These are phyloP conservation scores for Tragelaphus strepsiceros DNA, from an alignment of 2,113 vertebrate genomes.

Conservation along the genomic window DNA sequence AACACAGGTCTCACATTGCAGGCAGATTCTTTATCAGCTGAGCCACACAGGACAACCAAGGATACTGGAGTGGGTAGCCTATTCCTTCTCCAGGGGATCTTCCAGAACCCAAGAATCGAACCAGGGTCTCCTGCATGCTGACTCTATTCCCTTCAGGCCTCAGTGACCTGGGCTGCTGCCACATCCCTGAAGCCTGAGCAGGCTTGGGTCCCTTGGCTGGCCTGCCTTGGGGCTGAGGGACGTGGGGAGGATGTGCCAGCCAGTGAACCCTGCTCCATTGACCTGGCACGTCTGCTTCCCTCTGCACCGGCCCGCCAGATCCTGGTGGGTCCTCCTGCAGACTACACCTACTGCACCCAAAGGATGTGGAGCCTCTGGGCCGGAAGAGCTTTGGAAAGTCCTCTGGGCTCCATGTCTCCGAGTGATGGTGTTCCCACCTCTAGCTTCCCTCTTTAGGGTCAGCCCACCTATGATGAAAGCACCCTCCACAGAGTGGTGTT, in stretches of 20 bases:
- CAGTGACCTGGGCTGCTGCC: neutral
- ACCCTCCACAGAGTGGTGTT: neutral
- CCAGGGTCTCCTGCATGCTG: neutral
- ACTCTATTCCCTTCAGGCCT: neutral
- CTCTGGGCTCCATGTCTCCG: neutral
- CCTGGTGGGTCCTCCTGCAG: neutral
- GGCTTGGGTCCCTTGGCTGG: neutral
- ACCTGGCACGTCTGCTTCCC: neutral
- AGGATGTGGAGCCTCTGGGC: neutral
- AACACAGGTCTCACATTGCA: neutral
- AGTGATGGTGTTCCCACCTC: neutral
- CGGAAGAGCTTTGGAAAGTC: neutral
- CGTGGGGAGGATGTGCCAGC: neutral
- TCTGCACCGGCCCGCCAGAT: neutral
- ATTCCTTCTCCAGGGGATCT: neutral
- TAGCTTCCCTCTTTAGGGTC: neutral
- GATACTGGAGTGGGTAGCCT: neutral
- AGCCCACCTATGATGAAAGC: neutral
- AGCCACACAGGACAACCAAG: fast-evolving
- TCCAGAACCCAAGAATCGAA: neutral
- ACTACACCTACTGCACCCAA: neutral
- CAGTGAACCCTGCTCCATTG: neutral
- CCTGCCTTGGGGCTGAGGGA: neutral
- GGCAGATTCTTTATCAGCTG: neutral
- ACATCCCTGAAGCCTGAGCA: neutral